Evolutionary conservation across 2,888 invertebrate genomes (phyloP).

Genomic region (Drosophila peninsularis): DNA sequence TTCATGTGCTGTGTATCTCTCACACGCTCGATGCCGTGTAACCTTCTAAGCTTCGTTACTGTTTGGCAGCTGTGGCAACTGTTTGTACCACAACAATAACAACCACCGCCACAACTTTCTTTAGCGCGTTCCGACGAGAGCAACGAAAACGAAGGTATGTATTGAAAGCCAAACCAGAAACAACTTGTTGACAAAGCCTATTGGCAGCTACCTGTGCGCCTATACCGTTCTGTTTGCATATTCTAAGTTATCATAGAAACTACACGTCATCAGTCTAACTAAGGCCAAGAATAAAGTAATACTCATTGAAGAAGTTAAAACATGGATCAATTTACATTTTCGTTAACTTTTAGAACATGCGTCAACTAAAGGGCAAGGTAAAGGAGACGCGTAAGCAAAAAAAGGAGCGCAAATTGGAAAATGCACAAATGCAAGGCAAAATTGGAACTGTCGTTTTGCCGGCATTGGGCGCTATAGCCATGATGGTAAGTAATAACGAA

Average conservation of each 20-base stretch:
- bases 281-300: slow-evolving; percentile 19
- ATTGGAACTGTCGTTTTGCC: slow-evolving; percentile 92
- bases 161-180: slow-evolving; percentile 39
- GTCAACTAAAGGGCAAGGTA: slow-evolving; percentile 91
- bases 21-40: not conserved
- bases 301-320: not conserved
- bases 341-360: slow-evolving; percentile 86
- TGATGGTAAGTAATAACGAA: slow-evolving; percentile 86
- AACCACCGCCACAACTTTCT: slow-evolving; percentile 42
- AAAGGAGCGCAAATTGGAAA: slow-evolving; percentile 93
- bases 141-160: slow-evolving; percentile 21
- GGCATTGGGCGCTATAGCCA: slow-evolving; percentile 87
- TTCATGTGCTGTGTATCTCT: not conserved
- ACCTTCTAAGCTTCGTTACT: slow-evolving; percentile 15
- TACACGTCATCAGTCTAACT: slow-evolving; percentile 53
- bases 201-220: slow-evolving; percentile 14
- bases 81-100: slow-evolving; percentile 19
- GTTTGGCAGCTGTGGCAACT: slow-evolving; percentile 36
- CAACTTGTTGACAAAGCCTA: slow-evolving; percentile 55
- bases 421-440: slow-evolving; percentile 91
- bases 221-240: slow-evolving; percentile 26
- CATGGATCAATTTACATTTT: not conserved
- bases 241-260: slow-evolving; percentile 19
- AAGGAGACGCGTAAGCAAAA: slow-evolving; percentile 94
- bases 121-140: slow-evolving; percentile 19